Percentiles rank a stretch among this genome's conserved stretches.
Conservation (phyloP, 2,888 invertebrate genomes). For the Nemotelus nigrinus region DNA sequence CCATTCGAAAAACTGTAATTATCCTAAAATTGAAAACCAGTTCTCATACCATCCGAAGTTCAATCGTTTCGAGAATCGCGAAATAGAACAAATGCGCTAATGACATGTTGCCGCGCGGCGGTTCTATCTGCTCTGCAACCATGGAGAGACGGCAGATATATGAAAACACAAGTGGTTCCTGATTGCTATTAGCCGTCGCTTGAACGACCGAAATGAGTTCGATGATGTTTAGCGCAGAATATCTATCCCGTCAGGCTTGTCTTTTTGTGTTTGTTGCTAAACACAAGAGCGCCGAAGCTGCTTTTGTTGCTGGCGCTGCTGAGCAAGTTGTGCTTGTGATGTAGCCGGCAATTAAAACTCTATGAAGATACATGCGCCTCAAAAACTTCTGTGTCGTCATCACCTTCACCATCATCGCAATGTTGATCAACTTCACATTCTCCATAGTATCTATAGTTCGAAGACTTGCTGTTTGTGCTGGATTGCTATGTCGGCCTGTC, state of each 20-base stretch:
- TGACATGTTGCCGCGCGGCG: background rate
- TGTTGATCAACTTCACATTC: background rate
- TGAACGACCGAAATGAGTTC: conserved; percentile 14
- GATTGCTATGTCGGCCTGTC: background rate
- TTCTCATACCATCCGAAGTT: too few relatives aligned
- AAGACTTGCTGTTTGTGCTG: background rate
- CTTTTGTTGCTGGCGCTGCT: background rate
- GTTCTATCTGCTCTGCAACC: too few relatives aligned
- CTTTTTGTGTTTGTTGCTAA: conserved; percentile 1
- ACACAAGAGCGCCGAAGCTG: background rate
- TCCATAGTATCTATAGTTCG: conserved; percentile 2
- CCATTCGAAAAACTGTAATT: too few relatives aligned
- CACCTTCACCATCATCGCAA: background rate
- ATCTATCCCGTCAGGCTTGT: background rate
- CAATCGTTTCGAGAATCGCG: background rate
- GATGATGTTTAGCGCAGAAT: conserved; percentile 19
- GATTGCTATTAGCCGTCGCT: conserved; percentile 27
- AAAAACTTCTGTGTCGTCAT: conserved; percentile 16
- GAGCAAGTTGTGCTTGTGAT: conserved; percentile 32
- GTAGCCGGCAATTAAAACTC: conserved; percentile 32
- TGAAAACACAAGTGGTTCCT: conserved; percentile 25
- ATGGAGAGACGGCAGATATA: background rate
- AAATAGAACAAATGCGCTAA: conserved; percentile 21
- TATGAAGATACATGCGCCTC: conserved; percentile 7
- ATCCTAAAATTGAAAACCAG: too few relatives aligned